Evolutionary conservation across 1,140 invertebrate species (phyloP), one percentile per base, ranked within the genome.

Genomic region (Drosophila teissieri): DNA sequence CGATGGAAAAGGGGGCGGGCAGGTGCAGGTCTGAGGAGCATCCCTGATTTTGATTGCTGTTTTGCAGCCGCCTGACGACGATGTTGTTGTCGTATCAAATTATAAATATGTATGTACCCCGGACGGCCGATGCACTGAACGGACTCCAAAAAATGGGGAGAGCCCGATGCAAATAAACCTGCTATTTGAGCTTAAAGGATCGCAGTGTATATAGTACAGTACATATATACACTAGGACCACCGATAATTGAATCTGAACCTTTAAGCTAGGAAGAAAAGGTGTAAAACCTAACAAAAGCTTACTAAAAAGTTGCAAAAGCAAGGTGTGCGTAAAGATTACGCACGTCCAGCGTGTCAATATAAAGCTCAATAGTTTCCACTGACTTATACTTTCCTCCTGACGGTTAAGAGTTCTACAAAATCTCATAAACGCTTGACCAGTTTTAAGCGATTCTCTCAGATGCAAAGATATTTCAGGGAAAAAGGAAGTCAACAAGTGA

Each of bases 1-100:
- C 39, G 34, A 19, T 3, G n/a, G 42, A 17, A 31, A 15, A 36
- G 44, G 44, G 31, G 31, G 31, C 12, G 1, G 34, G 11, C 5
- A 19, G 19, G 19, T 19, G 19, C 34, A 12, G 27, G 45, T 19
- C 54, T 27, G 17, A 31, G 70, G 55, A 62, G 55, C 55, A 61
- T 56, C 56, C 67, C 68, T 72, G 68, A 62, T 72, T 79, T 84
- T 84, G 80, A 84, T 83, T 84, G 80, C 78, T 65, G 55, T 74
- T 74, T 73, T 74, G 69, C 69, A 69, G 63, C 69, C 75, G 62
- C 76, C 69, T 51, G 67, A 73, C 44, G 53, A 45, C 40, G 65
- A 46, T 57, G 75, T 68, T 73, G 61, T 65, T 62, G 60, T 67
- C 53, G 65, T 70, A 80, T 83, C 80, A 76, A 83, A 84, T 76